phyloP scores from a whole-genome alignment of 2,888 invertebrate species.

The Oscheius sp. region DNA sequence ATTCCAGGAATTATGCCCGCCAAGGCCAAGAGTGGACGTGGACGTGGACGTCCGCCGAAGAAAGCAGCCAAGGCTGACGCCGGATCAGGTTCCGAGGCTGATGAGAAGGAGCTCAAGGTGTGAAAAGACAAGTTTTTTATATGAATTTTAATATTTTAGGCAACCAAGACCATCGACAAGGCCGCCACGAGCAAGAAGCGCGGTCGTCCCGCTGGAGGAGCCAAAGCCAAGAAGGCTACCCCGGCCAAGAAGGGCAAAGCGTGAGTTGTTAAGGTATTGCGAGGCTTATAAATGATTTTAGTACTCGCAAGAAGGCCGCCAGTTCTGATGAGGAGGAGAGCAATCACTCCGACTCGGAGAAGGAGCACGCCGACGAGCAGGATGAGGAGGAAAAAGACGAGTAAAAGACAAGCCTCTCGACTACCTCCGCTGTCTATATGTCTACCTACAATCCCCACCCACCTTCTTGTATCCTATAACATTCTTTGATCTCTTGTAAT shows the following conservation, averaged over 20 bases:
- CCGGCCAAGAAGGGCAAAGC: conserved; percentile 15
- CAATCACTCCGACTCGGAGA: conserved; percentile 32
- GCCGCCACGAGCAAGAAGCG: conserved; percentile 24
- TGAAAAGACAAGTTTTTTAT: neutral
- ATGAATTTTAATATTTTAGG: conserved; percentile 3
- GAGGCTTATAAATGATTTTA: neutral
- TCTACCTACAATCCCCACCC: no score
- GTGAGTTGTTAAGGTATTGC: conserved; percentile 11
- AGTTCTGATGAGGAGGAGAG: conserved; percentile 13
- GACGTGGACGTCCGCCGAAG: conserved; percentile 32
- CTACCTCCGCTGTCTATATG: neutral
- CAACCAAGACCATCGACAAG: conserved; percentile 31
- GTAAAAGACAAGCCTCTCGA: neutral
- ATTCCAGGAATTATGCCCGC: conserved; percentile 20
- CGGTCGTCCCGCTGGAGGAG: conserved; percentile 13
- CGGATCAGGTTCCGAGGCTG: conserved; percentile 6
- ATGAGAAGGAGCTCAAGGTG: conserved; percentile 32
- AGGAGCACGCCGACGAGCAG: conserved; percentile 8
- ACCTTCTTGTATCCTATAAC: no score
- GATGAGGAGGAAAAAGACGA: conserved; percentile 19
- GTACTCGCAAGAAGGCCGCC: conserved; percentile 21
- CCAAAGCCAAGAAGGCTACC: neutral
- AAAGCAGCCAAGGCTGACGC: conserved; percentile 8
- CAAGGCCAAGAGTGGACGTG: conserved; percentile 29
- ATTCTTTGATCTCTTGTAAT: no score